These are phyloP conservation scores for Erebia aethiops DNA, from an alignment of 2,888 invertebrate genomes.

Conservation along the genomic window DNA sequence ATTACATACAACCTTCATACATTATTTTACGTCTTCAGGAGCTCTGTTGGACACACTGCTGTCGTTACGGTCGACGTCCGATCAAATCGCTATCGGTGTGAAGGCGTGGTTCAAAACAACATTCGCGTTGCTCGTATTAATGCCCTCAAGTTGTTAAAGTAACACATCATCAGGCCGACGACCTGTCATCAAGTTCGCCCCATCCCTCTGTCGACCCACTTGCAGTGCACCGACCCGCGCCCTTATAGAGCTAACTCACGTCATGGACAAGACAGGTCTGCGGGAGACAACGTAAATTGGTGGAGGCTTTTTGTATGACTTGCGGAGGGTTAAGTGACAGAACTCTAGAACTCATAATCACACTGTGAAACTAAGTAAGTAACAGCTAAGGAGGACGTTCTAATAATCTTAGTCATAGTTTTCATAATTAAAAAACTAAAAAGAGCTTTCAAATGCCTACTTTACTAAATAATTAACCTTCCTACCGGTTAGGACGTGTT, in stretches of 20 bases:
- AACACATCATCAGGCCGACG: conserved; percentile 40
- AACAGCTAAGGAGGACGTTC: no score
- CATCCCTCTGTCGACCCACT: conserved; percentile 55
- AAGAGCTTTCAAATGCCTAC: no score
- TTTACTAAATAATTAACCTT: no score
- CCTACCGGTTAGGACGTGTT: no score
- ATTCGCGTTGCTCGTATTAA: neutral
- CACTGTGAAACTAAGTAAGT: neutral
- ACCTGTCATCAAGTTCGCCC: conserved; percentile 44
- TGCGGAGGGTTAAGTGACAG: neutral
- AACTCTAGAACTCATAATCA: neutral
- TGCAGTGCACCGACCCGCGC: conserved; percentile 59
- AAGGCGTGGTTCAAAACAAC: neutral
- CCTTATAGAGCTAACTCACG: conserved; percentile 53
- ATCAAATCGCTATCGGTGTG: neutral
- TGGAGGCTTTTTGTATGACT: conserved; percentile 11
- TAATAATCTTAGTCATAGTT: no score
- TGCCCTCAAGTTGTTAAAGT: conserved; percentile 1
- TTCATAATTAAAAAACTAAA: no score
- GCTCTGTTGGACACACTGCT: neutral
- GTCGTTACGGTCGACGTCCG: neutral
- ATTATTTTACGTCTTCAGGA: no score
- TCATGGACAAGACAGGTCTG: conserved; percentile 43
- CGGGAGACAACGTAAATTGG: conserved; percentile 18
- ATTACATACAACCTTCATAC: no score